Evolutionary conservation across 1,140 invertebrate genomes (phyloP), one percentile per base, ranked within the genome.

Genomic region (Ptiloglossa arizonensis): DNA sequence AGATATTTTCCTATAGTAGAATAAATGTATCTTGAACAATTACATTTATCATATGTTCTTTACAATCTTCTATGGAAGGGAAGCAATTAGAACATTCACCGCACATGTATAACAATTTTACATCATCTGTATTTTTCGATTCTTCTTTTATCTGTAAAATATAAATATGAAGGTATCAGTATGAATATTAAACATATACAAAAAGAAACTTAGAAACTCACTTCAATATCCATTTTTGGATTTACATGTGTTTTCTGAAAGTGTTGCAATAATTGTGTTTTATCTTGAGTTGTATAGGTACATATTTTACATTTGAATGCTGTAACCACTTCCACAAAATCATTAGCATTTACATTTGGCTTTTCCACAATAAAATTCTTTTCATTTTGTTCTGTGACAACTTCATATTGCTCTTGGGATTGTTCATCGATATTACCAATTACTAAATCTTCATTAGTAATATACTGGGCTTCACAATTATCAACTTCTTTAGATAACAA

Each of bases 21-120:
- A 64, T 69, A 44, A 74, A 50, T 46, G 11, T 24, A 22, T 56
- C 64, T 81, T 71, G 35, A 81, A 80, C 56, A 75, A 48, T 81
- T 86, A 90, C 93, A 64, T 90, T 89, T 76, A 94, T 93, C 91
- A 94, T 92, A 71, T 94, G 93, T 24, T 92, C 90, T 44, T 91
- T 91, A 48, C 93, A 90, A 77, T 90, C 91, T 77, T 93, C 93
- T 63, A 91, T 86, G 15, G 93, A 88, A 67, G 90, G 88, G 86
- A 94, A 94, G 46, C 92, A 91, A 9, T 91, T 91, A 24, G 92
- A 88, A 80, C 93, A 94, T 74, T 93, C 82, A 11, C 91, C 91
- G 80, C 93, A 94, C 74, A 94, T 93, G 66, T 93, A 93, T 50
- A 91, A 60, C 32, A 91, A 71, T 80, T 83, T 86, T 17, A 90